Evolutionary conservation across 2,888 invertebrate species (phyloP).

Genomic region (Carabus problematicus): DNA sequence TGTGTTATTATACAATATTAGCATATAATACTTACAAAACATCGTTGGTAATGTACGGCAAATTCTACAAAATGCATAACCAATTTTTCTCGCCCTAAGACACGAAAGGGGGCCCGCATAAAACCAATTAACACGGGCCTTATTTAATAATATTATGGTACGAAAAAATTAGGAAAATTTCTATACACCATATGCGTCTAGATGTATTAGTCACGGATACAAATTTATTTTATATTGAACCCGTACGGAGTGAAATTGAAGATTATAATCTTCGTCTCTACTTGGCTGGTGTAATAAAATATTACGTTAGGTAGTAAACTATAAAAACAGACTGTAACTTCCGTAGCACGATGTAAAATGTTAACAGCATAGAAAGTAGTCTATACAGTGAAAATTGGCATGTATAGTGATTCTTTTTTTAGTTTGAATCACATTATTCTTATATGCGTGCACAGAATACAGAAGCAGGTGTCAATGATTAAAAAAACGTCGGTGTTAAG

Average conservation of each 20-base stretch:
- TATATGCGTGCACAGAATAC: conserved; percentile 8
- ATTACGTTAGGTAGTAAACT: not conserved
- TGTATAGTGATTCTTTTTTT: conserved; percentile 9
- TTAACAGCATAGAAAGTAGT: conserved; percentile 25
- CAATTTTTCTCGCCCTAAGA: not conserved
- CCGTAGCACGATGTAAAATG: conserved; percentile 25
- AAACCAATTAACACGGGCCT: no score
- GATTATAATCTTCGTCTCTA: not conserved
- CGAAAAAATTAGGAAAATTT: no score
- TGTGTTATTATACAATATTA: not conserved
- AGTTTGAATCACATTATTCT: conserved; percentile 23
- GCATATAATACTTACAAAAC: not conserved
- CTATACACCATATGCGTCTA: no score
- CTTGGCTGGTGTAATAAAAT: not conserved
- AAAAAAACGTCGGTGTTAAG: not conserved
- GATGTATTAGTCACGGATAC: not conserved
- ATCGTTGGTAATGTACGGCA: not conserved
- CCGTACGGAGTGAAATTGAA: not conserved
- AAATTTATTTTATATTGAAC: not conserved
- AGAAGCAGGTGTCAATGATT: not conserved
- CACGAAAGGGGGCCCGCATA: no score
- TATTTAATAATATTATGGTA: no score
- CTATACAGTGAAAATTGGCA: conserved; percentile 22
- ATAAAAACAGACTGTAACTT: not conserved
- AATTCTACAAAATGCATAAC: not conserved